Base-by-base conservation (phyloP, 2,888 invertebrate genomes). In the Stictocephala bisonia region DNA sequence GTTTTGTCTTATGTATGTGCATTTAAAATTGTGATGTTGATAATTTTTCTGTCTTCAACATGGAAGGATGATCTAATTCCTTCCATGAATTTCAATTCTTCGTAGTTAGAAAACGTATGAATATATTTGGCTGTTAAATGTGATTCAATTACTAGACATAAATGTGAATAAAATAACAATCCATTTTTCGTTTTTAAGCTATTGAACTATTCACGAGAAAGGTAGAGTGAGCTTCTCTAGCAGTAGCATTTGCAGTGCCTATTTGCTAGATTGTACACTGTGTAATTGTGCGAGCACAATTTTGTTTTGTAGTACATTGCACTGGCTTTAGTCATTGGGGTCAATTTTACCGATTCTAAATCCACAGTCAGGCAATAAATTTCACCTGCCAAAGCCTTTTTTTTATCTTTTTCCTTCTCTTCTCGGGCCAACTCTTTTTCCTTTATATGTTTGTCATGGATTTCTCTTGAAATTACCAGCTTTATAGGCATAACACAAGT, bases 211-310 rank as follows among this genome's bases (percentile, higher is more conserved):
- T n/a, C n/a, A n/a, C n/a, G n/a, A n/a, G n/a, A n/a, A n/a, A n/a
- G n/a, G n/a, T n/a, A n/a, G n/a, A n/a, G n/a, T n/a, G n/a, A n/a
- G n/a, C n/a, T n/a, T n/a, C n/a, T n/a, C n/a, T n/a, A n/a, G n/a
- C 74, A 74, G 44, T 74, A 75, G n/a, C 74, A 72, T 18, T 35
- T 71, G 13, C 66, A 73, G 13, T 74, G 71, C 2, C 60, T 24
- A 20, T 6, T 75, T 18, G 51, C 1, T 22, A 72, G 51, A 68
- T 75, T 71, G 53, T 56, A 75, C 9, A 75, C 24, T 13, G 70
- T 18, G 56, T 22, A 56, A 15, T 70, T 70, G 41, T 66, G 66
- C 22, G 22, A 22, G 22, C 40, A 66, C 66, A 66, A 35, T 22
- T 41, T 66, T 40, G 66, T 40, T 22, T 66, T 66, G 66, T 66